Conservation (phyloP, 2,797 vertebrate genomes). For the Trichosurus vulpecula region DNA sequence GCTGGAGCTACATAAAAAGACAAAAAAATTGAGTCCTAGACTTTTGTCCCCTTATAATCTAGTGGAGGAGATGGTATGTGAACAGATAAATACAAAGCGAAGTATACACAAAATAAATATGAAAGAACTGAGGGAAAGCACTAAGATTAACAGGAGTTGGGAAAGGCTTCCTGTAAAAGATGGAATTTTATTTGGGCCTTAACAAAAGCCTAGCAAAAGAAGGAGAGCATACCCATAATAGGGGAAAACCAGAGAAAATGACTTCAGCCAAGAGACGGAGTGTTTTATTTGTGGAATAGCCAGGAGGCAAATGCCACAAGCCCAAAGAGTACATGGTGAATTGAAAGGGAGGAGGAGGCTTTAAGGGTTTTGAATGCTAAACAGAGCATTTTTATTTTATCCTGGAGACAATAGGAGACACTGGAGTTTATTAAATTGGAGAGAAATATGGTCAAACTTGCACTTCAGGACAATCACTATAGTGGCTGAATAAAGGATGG, state of each 20-base stretch:
- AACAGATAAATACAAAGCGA: not conserved
- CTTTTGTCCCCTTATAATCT: not conserved
- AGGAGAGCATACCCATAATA: not conserved
- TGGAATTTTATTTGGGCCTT: not conserved
- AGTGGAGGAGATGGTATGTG: not conserved
- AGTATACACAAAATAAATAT: not conserved
- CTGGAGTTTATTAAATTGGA: not conserved
- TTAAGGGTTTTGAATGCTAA: not conserved
- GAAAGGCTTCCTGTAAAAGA: not conserved
- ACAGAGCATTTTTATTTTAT: not conserved
- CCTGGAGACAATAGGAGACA: not conserved
- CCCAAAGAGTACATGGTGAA: not conserved
- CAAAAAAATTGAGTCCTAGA: not conserved
- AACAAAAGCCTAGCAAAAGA: not conserved
- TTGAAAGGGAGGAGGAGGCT: not conserved
- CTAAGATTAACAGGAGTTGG: not conserved
- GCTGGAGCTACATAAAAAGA: too few species aligned
- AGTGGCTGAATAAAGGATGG: not conserved
- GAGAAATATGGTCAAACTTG: not conserved
- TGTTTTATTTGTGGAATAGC: not conserved
- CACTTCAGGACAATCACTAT: not conserved
- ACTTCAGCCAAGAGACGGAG: not conserved
- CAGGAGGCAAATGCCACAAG: not conserved
- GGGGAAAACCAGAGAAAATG: not conserved
- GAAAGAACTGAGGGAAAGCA: not conserved